Percentiles rank a stretch among this genome's conserved stretches.
Evolutionary conservation across 2,113 vertebrate genomes (phyloP).

Genomic region (Myotis yumanensis): DNA sequence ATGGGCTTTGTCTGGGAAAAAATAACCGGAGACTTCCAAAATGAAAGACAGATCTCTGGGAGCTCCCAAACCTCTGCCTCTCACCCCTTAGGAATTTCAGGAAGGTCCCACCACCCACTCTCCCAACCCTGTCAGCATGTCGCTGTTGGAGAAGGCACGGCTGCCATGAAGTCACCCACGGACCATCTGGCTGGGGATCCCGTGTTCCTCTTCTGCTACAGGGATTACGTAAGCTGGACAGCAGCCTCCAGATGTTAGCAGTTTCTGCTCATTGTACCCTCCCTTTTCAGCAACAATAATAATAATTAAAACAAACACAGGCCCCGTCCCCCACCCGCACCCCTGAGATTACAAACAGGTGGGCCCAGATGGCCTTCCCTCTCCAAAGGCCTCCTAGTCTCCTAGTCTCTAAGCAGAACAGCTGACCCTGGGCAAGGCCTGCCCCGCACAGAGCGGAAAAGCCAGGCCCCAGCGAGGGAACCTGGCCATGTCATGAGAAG

Average conservation of each 20-base stretch:
- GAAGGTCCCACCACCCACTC: background rate
- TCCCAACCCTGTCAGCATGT: background rate
- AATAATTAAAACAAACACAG: constrained; percentile 78
- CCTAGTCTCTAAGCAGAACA: background rate
- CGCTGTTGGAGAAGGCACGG: background rate
- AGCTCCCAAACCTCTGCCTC: background rate
- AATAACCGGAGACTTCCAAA: background rate
- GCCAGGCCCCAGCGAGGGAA: background rate
- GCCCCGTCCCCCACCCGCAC: background rate
- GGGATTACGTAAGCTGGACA: constrained; percentile 63
- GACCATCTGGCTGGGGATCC: constrained; percentile 64
- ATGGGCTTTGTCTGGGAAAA: background rate
- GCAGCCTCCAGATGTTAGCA: constrained; percentile 74
- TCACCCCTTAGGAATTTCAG: background rate
- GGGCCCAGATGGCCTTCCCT: constrained; percentile 44
- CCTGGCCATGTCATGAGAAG: background rate
- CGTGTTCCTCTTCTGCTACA: background rate
- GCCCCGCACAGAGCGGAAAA: background rate
- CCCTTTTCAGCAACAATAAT: constrained; percentile 76
- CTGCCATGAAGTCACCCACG: constrained; percentile 36
- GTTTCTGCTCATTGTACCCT: constrained; percentile 65
- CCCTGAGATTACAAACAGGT: constrained; percentile 74
- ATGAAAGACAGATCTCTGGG: background rate
- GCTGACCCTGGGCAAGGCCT: background rate
- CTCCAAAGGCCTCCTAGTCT: background rate